Percentiles rank a stretch among this genome's conserved stretches.
These are phyloP conservation scores for Philopotamus ludificatus DNA, from an alignment of 1,140 invertebrate species.

Conservation along the genomic window DNA sequence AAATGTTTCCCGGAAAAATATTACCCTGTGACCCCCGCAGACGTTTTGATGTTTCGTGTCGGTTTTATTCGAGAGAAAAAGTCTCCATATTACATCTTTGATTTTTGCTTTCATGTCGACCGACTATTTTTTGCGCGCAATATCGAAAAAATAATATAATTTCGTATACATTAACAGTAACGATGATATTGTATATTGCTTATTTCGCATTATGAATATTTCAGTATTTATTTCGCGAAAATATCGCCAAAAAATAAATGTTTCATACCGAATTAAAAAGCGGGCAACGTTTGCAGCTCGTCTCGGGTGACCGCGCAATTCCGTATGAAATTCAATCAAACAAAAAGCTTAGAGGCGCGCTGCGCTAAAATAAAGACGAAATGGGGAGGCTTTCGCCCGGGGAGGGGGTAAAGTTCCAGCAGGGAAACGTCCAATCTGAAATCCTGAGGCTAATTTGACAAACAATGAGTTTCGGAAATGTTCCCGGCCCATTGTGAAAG, in stretches of 20 bases:
- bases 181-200: no score
- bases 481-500: not conserved
- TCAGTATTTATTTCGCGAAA: no score
- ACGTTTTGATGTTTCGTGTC: not conserved
- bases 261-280: no score
- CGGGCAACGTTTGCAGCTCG: no score
- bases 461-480: slow-evolving; percentile 16
- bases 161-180: no score
- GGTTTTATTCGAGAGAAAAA: not conserved
- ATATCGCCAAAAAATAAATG: no score
- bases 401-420: not conserved
- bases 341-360: not conserved
- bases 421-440: not conserved
- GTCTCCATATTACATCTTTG: not conserved
- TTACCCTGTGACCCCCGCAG: not conserved
- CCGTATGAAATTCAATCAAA: not conserved
- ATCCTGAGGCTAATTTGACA: slow-evolving; percentile 8
- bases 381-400: no score
- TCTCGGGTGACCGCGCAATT: not conserved
- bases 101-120: no score
- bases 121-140: no score
- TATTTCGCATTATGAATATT: no score
- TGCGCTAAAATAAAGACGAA: not conserved
- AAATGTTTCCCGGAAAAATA: not conserved
- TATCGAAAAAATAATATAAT: no score